A percentile compares a stretch with the other conserved stretches of the same genome.
Conservation (phyloP, 1,140 invertebrate genomes). For the Venustaconcha ellipsiformis region DNA sequence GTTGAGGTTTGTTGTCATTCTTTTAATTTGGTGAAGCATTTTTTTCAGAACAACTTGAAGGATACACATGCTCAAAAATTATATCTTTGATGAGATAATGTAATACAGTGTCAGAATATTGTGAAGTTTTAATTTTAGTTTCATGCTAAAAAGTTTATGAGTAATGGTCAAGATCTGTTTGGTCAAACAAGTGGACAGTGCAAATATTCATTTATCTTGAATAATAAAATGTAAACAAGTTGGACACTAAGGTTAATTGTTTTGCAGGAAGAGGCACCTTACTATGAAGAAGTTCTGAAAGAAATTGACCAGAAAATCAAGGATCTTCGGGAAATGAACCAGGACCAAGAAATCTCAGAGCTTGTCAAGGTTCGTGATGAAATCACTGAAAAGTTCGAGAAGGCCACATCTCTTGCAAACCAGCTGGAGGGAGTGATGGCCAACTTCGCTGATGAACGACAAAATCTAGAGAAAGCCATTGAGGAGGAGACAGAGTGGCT, state of each 20-base stretch:
- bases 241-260: neutral
- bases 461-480: constrained; percentile 54
- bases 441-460: constrained; percentile 56
- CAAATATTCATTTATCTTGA: too few species aligned
- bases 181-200: too few species aligned
- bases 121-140: too few species aligned
- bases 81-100: too few species aligned
- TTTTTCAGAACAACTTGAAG: too few species aligned
- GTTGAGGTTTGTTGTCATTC: too few species aligned
- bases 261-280: constrained; percentile 81
- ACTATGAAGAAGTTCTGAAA: constrained; percentile 80
- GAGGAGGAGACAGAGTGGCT: constrained; percentile 63
- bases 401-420: constrained; percentile 80
- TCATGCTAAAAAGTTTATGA: too few species aligned
- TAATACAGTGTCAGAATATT: too few species aligned
- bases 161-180: too few species aligned
- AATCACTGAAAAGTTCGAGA: constrained; percentile 83
- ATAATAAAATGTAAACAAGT: too few species aligned
- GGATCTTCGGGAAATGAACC: constrained; percentile 84
- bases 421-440: constrained; percentile 83
- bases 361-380: constrained; percentile 78
- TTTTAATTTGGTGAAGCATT: too few species aligned
- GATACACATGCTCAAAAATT: too few species aligned
- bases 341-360: constrained; percentile 78
- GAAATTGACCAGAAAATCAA: constrained; percentile 83